phyloP scores from a whole-genome alignment of 2,888 invertebrate genomes.

The Xiphydria camelus region DNA sequence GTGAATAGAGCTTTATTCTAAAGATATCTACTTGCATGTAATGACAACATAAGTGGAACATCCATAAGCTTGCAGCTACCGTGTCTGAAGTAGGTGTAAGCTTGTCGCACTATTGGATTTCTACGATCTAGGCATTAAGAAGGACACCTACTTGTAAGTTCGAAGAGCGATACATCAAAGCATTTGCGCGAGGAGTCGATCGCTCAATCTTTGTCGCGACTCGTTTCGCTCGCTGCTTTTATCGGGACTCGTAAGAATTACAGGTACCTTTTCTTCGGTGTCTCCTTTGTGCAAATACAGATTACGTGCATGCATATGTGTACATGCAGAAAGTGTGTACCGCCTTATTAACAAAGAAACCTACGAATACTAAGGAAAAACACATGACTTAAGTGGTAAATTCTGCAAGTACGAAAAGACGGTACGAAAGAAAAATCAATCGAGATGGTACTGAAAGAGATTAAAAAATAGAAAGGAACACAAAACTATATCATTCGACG shows the following conservation, averaged over 20 bases:
- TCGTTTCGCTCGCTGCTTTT: too few species aligned
- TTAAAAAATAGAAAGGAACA: slow-evolving; percentile 20
- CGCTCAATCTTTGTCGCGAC: too few species aligned
- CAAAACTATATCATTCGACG: slow-evolving; percentile 19
- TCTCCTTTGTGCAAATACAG: slow-evolving; percentile 23
- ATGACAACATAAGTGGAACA: slow-evolving; percentile 38
- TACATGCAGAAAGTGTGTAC: slow-evolving; percentile 26
- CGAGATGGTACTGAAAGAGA: slow-evolving; percentile 5
- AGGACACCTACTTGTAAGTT: slow-evolving; percentile 2
- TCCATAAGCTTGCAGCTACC: neutral
- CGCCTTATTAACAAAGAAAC: slow-evolving; percentile 20
- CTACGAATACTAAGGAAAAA: slow-evolving; percentile 15
- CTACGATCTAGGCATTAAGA: slow-evolving; percentile 9
- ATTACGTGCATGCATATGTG: slow-evolving; percentile 32
- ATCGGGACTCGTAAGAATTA: too few species aligned
- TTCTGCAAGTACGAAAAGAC: slow-evolving; percentile 16
- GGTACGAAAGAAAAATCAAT: slow-evolving; percentile 10
- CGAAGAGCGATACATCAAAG: slow-evolving; percentile 5
- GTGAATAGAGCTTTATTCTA: slow-evolving; percentile 53
- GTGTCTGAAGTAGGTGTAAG: neutral
- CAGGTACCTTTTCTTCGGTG: too few species aligned
- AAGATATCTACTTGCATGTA: slow-evolving; percentile 42
- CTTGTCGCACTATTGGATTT: slow-evolving; percentile 18
- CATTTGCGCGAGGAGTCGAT: slow-evolving; percentile 9
- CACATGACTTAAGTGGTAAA: slow-evolving; percentile 6